phyloP scores from a whole-genome alignment of 1,140 invertebrate species.

The Platyscapa corneri region DNA sequence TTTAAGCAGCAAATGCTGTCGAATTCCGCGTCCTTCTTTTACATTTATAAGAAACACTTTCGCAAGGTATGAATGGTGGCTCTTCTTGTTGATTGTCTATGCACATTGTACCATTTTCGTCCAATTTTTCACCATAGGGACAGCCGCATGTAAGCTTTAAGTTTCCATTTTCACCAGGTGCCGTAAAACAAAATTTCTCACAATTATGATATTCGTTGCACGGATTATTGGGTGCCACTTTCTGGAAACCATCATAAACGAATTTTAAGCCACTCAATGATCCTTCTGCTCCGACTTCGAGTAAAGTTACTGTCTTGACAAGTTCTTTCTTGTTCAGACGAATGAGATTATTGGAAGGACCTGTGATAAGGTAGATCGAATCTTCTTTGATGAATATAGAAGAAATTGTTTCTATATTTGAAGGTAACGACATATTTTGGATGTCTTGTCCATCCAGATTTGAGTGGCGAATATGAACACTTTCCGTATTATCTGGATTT shows the following conservation, averaged over 20 bases:
- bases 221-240: neutral
- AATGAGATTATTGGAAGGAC: neutral
- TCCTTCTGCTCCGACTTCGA: neutral
- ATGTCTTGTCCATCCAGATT: slow-evolving; percentile 24
- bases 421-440: neutral
- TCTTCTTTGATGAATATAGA: neutral
- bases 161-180: neutral
- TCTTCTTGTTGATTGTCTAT: slow-evolving; percentile 2
- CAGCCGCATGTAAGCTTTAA: slow-evolving; percentile 10
- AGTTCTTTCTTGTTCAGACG: neutral
- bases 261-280: neutral
- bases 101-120: neutral
- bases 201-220: neutral
- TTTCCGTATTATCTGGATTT: neutral
- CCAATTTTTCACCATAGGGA: slow-evolving; percentile 35
- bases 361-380: neutral
- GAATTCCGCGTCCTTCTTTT: neutral
- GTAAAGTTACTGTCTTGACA: neutral
- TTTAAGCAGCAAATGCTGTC: neutral
- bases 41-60: neutral
- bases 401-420: neutral
- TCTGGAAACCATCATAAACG: neutral
- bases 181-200: slow-evolving; percentile 28
- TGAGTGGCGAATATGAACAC: neutral
- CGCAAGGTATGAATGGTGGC: slow-evolving; percentile 14